Percentiles rank a stretch among this genome's conserved stretches.
Conservation (phyloP, 2,797 vertebrate genomes). For the Epinephelus coioides region DNA sequence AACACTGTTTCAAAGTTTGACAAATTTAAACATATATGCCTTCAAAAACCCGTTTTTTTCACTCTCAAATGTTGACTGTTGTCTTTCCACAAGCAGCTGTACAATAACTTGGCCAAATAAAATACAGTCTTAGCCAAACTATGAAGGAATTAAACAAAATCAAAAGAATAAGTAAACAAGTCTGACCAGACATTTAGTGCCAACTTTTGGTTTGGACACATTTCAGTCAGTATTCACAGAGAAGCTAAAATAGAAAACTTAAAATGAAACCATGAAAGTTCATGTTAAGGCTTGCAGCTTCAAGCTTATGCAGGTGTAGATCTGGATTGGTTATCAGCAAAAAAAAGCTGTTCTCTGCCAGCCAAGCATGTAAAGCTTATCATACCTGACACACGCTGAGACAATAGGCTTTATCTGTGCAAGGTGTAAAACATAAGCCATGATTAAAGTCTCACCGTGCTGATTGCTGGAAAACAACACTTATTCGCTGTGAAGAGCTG, state of each 20-base stretch:
- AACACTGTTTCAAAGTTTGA: background rate
- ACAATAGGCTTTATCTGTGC: conserved; percentile 45
- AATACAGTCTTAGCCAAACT: background rate
- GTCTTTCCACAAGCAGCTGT: background rate
- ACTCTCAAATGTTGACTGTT: background rate
- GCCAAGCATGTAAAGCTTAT: conserved; percentile 53
- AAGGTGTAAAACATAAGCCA: conserved; percentile 51
- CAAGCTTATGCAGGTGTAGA: conserved; percentile 14
- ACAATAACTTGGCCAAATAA: background rate
- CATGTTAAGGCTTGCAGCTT: conserved; percentile 4
- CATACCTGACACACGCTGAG: conserved; percentile 42
- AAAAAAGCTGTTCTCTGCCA: conserved; percentile 39
- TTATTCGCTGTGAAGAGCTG: conserved; percentile 32
- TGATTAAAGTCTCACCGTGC: conserved; percentile 45
- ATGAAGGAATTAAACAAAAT: conserved; percentile 17
- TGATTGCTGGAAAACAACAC: conserved; percentile 50
- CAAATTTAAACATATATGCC: background rate
- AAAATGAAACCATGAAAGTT: conserved; percentile 18
- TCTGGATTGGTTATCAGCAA: conserved; percentile 45
- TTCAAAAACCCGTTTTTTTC: background rate
- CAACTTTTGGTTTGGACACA: conserved; percentile 6
- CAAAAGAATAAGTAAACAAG: background rate
- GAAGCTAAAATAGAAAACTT: conserved; percentile 7
- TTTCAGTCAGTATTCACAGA: conserved; percentile 10
- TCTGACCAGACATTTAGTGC: conserved; percentile 2